Evolutionary conservation across 2,797 vertebrate genomes (phyloP).

Genomic region (Lemur catta): DNA sequence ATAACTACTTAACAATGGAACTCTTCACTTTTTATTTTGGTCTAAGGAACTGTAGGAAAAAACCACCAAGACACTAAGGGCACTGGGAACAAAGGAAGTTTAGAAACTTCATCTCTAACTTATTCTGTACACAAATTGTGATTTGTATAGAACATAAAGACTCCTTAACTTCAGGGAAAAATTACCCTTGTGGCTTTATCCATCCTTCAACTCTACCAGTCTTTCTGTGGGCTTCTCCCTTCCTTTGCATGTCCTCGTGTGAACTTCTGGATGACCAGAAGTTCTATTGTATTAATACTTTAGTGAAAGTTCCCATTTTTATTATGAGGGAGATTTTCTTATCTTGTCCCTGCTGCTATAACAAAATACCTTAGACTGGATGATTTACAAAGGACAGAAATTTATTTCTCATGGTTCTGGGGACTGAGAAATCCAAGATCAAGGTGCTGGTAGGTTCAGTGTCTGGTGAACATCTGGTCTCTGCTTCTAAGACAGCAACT

Average conservation of each 20-base stretch:
- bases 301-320: not conserved
- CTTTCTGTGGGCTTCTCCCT: not conserved
- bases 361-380: not conserved
- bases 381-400: not conserved
- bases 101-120: not conserved
- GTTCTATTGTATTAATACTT: not conserved
- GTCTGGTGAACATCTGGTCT: not conserved
- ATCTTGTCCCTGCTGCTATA: not conserved
- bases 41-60: not conserved
- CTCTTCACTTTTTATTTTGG: not conserved
- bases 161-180: not conserved
- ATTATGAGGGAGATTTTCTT: not conserved
- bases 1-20: not conserved
- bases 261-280: not conserved
- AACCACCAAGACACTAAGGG: not conserved
- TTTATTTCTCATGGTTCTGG: not conserved
- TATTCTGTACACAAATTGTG: not conserved
- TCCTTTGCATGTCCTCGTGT: not conserved
- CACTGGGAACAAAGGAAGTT: not conserved
- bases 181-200: not conserved
- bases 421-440: not conserved
- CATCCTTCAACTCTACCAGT: not conserved
- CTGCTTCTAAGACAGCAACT: not conserved
- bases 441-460: not conserved
- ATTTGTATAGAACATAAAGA: not conserved